Conservation (phyloP, 2,797 vertebrate species). For the Syndactyla subalaris region DNA sequence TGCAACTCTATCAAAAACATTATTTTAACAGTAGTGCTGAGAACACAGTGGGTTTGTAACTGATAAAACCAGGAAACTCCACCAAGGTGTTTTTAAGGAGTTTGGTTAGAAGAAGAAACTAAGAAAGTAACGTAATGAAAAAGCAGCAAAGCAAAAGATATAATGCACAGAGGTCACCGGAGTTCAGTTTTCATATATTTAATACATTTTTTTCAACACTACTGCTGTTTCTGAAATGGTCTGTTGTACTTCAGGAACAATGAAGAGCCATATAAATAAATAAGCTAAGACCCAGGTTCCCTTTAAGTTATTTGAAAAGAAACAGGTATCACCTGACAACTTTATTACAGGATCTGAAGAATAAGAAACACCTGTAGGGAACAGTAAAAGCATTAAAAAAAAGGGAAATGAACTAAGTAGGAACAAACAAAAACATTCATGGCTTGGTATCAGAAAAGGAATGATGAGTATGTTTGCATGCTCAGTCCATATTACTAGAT, state of each 20-base stretch:
- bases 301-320: background rate
- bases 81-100: constrained; percentile 57
- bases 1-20: background rate
- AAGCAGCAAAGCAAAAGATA: background rate
- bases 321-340: background rate
- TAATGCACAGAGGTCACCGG: background rate
- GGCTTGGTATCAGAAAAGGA: background rate
- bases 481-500: background rate
- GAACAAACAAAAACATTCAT: background rate
- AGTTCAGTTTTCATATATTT: background rate
- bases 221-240: background rate
- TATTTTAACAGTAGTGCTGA: constrained; percentile 52
- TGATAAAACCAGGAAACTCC: constrained; percentile 42
- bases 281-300: background rate
- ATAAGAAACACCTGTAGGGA: background rate
- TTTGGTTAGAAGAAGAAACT: constrained; percentile 9
- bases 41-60: background rate
- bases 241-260: background rate
- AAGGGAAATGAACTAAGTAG: background rate
- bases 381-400: background rate
- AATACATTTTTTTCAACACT: background rate
- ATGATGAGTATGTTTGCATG: background rate
- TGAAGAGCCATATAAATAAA: background rate
- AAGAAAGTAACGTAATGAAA: background rate
- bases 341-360: background rate